These are phyloP conservation scores for Pomatorhinus ruficollis DNA, from an alignment of 2,113 vertebrate genomes.

Conservation along the genomic window DNA sequence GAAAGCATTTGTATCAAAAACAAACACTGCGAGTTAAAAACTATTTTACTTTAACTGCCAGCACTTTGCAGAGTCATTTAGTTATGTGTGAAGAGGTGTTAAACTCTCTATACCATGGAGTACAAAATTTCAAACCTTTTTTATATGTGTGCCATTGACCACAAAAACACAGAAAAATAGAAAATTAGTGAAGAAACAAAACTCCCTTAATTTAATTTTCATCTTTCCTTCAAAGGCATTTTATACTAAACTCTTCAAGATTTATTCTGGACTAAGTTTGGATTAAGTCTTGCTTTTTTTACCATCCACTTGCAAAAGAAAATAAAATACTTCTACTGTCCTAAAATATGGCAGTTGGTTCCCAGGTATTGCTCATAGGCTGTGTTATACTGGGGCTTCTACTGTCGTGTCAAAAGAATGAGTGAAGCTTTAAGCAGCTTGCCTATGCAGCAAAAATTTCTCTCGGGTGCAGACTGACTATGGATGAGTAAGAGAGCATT, in stretches of 20 bases:
- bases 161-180: not conserved
- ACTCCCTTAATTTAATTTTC: not conserved
- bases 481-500: not conserved
- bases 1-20: not conserved
- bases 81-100: not conserved
- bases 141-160: not conserved
- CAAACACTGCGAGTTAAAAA: not conserved
- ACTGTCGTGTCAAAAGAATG: not conserved
- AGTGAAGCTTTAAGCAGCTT: not conserved
- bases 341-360: not conserved
- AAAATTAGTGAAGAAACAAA: not conserved
- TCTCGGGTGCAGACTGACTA: not conserved
- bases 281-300: not conserved
- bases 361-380: not conserved
- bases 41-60: not conserved
- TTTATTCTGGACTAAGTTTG: not conserved
- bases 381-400: not conserved
- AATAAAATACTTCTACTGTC: not conserved
- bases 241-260: not conserved
- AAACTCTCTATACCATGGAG: not conserved
- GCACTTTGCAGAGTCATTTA: not conserved
- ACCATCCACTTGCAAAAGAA: not conserved
- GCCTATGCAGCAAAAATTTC: not conserved
- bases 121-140: not conserved
- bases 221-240: not conserved